Evolutionary conservation across 1,140 invertebrate genomes (phyloP).

Genomic region (Phymorhynchus buccinoides): DNA sequence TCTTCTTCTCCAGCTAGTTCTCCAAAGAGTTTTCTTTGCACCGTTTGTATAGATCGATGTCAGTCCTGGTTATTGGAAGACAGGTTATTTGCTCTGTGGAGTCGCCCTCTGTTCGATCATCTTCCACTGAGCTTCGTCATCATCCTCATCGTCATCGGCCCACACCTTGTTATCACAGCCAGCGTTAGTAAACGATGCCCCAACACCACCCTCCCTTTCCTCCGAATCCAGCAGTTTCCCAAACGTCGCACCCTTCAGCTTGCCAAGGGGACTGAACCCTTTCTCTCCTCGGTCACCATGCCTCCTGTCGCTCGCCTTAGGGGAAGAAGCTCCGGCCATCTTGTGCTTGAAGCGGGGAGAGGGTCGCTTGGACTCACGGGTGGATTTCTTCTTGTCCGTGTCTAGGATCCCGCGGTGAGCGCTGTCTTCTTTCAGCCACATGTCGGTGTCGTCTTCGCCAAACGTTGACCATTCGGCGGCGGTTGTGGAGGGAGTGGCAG

Average conservation of each 20-base stretch:
- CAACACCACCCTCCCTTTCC: background rate
- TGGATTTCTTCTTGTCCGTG: background rate
- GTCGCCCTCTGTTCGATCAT: background rate
- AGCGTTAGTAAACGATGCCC: background rate
- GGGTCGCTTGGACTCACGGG: constrained; percentile 1
- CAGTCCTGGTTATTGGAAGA: no score
- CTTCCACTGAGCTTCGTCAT: background rate
- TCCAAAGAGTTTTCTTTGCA: no score
- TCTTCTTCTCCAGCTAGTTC: no score
- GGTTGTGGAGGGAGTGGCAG: background rate
- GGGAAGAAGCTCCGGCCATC: background rate
- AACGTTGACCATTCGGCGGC: background rate
- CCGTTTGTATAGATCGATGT: no score
- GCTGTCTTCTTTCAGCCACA: background rate
- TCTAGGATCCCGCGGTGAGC: background rate
- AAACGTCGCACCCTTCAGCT: background rate
- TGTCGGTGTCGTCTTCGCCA: background rate
- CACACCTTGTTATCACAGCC: background rate
- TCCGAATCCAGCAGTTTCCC: background rate
- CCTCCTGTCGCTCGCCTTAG: background rate
- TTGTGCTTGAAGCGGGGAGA: background rate
- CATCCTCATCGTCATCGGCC: background rate
- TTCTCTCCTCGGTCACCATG: background rate
- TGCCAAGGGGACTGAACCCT: background rate
- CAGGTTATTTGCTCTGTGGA: background rate